Percentiles rank a stretch among this genome's conserved stretches.
Conservation (phyloP, 2,797 vertebrate genomes). For the Oryzias sinensis region DNA sequence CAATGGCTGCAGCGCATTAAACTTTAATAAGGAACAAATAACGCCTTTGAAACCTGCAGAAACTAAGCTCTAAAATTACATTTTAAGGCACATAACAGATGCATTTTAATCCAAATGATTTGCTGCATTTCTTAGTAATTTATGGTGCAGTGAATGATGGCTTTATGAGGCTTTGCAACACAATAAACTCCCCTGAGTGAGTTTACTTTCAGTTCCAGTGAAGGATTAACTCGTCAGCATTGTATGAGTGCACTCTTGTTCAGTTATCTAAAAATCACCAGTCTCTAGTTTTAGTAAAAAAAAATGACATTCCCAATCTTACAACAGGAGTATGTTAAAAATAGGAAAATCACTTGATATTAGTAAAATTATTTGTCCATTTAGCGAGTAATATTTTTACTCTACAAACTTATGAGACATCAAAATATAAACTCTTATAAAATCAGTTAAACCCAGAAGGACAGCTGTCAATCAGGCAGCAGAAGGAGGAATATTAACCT, state of each 20-base stretch:
- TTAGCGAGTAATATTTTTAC: too few relatives aligned
- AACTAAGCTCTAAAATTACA: slow-evolving; percentile 17
- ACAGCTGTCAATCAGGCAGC: too few relatives aligned
- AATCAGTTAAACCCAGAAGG: too few relatives aligned
- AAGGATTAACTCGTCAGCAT: slow-evolving; percentile 10
- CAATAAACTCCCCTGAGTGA: slow-evolving; percentile 16
- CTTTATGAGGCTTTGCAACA: slow-evolving; percentile 22
- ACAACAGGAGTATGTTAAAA: too few relatives aligned
- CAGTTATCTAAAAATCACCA: slow-evolving; percentile 11
- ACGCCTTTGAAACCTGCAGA: slow-evolving; percentile 15
- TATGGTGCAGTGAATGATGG: slow-evolving; percentile 22
- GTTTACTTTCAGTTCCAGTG: slow-evolving; percentile 21
- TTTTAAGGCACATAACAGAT: slow-evolving; percentile 25
- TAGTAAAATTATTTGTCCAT: too few relatives aligned
- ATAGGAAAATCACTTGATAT: too few relatives aligned
- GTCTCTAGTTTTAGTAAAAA: slow-evolving; percentile 1
- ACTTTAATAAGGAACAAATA: slow-evolving; percentile 30
- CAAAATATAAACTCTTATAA: too few relatives aligned
- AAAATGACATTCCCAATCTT: too few relatives aligned
- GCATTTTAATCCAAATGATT: slow-evolving; percentile 32
- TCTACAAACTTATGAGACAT: too few relatives aligned
- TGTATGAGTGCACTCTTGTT: slow-evolving; percentile 24
- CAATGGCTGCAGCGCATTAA: slow-evolving; percentile 32
- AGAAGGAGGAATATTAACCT: too few relatives aligned
- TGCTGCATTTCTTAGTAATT: slow-evolving; percentile 16